phyloP scores from a whole-genome alignment of 2,113 vertebrate species.

The Oenanthe oenanthe region DNA sequence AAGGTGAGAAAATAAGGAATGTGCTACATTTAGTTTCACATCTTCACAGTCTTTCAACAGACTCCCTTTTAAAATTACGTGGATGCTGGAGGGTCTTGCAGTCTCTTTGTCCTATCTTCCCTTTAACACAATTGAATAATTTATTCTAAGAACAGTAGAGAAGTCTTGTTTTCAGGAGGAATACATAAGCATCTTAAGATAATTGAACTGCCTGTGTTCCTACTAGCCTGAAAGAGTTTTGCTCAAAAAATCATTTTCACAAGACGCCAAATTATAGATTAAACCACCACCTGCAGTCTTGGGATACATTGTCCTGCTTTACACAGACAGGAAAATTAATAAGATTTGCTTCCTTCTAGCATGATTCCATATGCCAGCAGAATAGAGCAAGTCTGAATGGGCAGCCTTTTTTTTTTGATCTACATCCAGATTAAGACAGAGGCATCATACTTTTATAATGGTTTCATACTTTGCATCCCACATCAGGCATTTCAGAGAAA shows the following conservation, averaged over 20 bases:
- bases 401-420: not conserved
- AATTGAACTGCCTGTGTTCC: not conserved
- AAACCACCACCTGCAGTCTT: rapidly evolving
- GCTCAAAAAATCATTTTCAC: not conserved
- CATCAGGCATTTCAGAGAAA: not conserved
- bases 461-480: not conserved
- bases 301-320: not conserved
- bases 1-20: not conserved
- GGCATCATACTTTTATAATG: rapidly evolving
- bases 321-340: not conserved
- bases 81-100: not conserved
- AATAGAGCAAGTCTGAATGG: not conserved
- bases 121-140: not conserved
- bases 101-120: not conserved
- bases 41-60: not conserved
- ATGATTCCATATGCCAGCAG: not conserved
- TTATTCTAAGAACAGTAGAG: not conserved
- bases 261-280: not conserved
- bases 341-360: not conserved
- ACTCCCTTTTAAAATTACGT: not conserved
- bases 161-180: not conserved
- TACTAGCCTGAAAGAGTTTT: not conserved
- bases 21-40: not conserved
- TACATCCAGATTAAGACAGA: not conserved
- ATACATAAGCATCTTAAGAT: not conserved